phyloP scores from a whole-genome alignment of 2,797 vertebrate genomes.

The Rhynchonycteris naso region DNA sequence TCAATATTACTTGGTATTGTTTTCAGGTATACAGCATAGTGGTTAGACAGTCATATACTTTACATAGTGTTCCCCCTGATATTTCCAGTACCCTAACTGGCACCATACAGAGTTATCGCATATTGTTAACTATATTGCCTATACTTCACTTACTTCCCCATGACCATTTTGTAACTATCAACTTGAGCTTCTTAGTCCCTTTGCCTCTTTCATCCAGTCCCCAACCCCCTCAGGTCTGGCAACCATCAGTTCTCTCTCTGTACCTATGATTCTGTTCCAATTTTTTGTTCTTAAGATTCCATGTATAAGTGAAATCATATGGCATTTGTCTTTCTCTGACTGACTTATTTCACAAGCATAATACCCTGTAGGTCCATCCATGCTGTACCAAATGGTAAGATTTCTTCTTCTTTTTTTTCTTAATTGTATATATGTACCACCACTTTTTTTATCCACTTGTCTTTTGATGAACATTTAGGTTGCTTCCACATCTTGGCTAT shows the following conservation, averaged over 20 bases:
- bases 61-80: background rate
- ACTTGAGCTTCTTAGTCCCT: background rate
- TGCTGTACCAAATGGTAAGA: background rate
- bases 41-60: background rate
- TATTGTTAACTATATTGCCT: background rate
- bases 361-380: background rate
- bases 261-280: background rate
- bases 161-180: background rate
- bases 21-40: background rate
- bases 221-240: background rate
- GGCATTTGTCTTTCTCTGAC: background rate
- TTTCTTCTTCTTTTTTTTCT: background rate
- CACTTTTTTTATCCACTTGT: background rate
- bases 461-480: background rate
- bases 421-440: background rate
- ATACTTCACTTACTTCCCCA: background rate
- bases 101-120: background rate
- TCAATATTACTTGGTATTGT: background rate
- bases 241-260: background rate
- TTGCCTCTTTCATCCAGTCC: background rate
- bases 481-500: background rate
- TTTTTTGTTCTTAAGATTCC: background rate
- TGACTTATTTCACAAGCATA: background rate
- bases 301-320: background rate
- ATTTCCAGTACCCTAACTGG: background rate